Conservation (phyloP, 1,140 invertebrate genomes). For the Drosophila elegans region DNA sequence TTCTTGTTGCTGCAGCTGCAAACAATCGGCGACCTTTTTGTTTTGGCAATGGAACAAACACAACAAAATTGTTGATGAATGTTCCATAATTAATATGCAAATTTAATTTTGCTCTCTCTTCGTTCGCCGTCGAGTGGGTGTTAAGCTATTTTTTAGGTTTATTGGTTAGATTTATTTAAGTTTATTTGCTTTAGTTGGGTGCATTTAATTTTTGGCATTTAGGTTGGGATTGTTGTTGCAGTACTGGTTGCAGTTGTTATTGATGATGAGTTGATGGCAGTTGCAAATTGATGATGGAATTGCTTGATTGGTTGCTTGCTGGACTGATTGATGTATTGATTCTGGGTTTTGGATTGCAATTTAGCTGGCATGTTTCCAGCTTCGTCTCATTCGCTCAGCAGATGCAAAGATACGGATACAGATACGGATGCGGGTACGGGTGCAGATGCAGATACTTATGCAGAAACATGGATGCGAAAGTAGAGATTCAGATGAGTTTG, state of each 20-base stretch:
- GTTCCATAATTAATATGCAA: conserved; percentile 78
- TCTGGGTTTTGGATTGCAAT: conserved; percentile 48
- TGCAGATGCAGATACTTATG: conserved; percentile 36
- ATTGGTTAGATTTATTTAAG: conserved; percentile 39
- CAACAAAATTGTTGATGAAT: conserved; percentile 80
- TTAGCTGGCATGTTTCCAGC: conserved; percentile 60
- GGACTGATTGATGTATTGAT: conserved; percentile 67
- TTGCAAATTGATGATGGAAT: conserved; percentile 72
- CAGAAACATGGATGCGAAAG: conserved; percentile 51
- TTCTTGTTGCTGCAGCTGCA: conserved; percentile 56
- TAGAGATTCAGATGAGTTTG: conserved; percentile 40
- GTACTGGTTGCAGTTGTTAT: conserved; percentile 34
- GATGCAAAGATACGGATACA: conserved; percentile 33
- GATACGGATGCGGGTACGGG: conserved; percentile 40
- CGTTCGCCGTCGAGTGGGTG: conserved; percentile 15
- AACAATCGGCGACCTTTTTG: conserved; percentile 66
- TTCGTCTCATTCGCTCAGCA: conserved; percentile 23
- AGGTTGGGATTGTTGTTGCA: conserved; percentile 17
- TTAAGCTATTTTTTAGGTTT: conserved; percentile 22
- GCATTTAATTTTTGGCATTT: conserved; percentile 54
- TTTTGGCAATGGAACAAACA: conserved; percentile 73
- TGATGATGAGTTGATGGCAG: conserved; percentile 66
- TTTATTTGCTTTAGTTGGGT: conserved; percentile 57
- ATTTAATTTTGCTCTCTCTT: conserved; percentile 38
- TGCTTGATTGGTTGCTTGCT: conserved; percentile 67